These are phyloP conservation scores for Littorina saxatilis DNA, from an alignment of 1,140 invertebrate genomes.

Conservation along the genomic window DNA sequence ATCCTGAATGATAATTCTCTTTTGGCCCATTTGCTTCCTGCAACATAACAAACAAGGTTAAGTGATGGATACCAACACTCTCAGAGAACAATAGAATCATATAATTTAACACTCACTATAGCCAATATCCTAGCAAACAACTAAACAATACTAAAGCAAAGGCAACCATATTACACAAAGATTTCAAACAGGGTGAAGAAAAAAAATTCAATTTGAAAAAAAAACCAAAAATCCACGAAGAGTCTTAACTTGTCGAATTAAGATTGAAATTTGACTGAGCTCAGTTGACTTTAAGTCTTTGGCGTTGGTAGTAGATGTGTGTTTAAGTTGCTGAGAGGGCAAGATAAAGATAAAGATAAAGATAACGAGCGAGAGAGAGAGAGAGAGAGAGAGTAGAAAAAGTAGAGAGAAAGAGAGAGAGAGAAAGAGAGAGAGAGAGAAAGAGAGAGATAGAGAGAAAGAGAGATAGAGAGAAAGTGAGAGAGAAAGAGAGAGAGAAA, in stretches of 20 bases:
- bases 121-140: no score
- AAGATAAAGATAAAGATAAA: neutral
- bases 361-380: neutral
- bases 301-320: no score
- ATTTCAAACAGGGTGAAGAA: neutral
- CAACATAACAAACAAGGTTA: no score
- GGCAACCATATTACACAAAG: no score
- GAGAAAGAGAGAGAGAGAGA: neutral
- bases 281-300: no score
- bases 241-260: no score
- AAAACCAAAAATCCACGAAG: no score
- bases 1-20: constrained; percentile 91
- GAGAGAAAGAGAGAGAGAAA: neutral
- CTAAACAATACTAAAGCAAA: no score
- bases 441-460: neutral
- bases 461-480: neutral
- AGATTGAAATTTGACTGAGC: no score
- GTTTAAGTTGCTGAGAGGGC: neutral
- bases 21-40: constrained; percentile 90
- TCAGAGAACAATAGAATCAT: no score
- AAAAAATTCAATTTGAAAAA: neutral
- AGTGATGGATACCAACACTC: no score
- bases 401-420: neutral
- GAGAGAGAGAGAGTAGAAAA: neutral
- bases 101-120: no score